Percentiles rank a stretch among this genome's conserved stretches.
Evolutionary conservation across 2,888 invertebrate species (phyloP).

Genomic region (Xestia c-nigrum): DNA sequence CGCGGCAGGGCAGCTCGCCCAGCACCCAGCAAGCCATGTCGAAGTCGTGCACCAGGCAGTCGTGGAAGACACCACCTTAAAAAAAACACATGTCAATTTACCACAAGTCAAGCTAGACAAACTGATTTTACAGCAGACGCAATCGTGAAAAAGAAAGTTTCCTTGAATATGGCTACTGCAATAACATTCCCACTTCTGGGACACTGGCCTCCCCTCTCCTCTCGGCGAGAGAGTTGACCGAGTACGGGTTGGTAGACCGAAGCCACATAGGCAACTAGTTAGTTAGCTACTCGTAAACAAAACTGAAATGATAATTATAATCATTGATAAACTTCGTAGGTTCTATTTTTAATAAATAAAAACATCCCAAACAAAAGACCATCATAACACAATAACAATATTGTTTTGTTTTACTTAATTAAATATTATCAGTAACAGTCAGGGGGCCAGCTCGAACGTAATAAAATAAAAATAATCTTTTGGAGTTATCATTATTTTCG

Average conservation of each 20-base stretch:
- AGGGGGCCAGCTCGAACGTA: not conserved
- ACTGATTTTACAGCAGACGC: not conserved
- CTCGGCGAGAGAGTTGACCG: not conserved
- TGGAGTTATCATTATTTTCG: conserved; percentile 18
- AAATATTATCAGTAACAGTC: conserved; percentile 25
- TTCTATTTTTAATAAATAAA: conserved; percentile 14
- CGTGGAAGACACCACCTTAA: conserved; percentile 92
- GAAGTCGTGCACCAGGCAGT: conserved; percentile 93
- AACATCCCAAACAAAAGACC: not conserved
- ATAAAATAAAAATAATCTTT: conserved; percentile 24
- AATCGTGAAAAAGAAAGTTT: not conserved
- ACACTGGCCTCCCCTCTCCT: not conserved
- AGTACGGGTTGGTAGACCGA: not conserved
- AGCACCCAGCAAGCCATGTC: conserved; percentile 92
- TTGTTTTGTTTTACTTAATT: conserved; percentile 24
- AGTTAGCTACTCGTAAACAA: not conserved
- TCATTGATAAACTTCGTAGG: not conserved
- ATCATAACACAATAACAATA: conserved; percentile 17
- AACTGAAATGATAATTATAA: not conserved
- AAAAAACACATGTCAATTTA: conserved; percentile 13
- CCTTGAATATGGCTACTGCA: not conserved
- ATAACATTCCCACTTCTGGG: not conserved
- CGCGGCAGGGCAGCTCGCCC: conserved; percentile 91
- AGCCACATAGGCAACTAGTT: not conserved
- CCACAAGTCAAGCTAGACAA: not conserved